Percentiles rank a stretch among this genome's conserved stretches.
These are phyloP conservation scores for Archips xylosteana DNA, from an alignment of 2,888 invertebrate species.

Conservation along the genomic window DNA sequence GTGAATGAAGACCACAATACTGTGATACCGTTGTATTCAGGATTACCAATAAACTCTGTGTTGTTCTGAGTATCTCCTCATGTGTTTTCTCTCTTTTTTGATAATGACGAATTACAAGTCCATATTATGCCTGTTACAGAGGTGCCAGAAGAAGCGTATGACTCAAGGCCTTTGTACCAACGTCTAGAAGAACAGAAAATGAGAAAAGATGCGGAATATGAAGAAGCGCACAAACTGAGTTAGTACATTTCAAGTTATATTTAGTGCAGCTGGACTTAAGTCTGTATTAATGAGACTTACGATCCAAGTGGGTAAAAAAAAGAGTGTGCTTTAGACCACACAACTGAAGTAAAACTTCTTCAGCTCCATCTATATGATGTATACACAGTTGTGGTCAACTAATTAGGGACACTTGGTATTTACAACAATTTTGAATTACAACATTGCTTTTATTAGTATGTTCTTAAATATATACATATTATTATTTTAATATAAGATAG, in stretches of 20 bases:
- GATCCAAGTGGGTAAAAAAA: too few species aligned
- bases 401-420: too few species aligned
- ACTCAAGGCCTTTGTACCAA: constrained; percentile 95
- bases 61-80: background rate
- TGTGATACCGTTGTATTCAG: background rate
- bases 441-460: too few species aligned
- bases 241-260: constrained; percentile 61
- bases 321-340: too few species aligned
- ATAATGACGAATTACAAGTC: background rate
- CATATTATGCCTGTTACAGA: constrained; percentile 81
- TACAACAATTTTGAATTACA: too few species aligned
- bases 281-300: background rate
- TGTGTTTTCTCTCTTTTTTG: background rate
- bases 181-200: constrained; percentile 96
- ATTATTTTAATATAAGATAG: too few species aligned
- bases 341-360: too few species aligned
- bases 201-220: constrained; percentile 96
- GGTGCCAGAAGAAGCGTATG: constrained; percentile 93
- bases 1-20: constrained; percentile 74
- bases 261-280: background rate
- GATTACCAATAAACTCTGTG: background rate
- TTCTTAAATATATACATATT: too few species aligned
- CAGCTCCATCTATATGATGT: too few species aligned
- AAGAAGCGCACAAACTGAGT: constrained; percentile 98
- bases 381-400: too few species aligned